A percentile compares a stretch with the other conserved stretches of the same genome.
These are phyloP conservation scores for Synchiropus splendidus DNA, from an alignment of 2,113 vertebrate species.

Conservation along the genomic window DNA sequence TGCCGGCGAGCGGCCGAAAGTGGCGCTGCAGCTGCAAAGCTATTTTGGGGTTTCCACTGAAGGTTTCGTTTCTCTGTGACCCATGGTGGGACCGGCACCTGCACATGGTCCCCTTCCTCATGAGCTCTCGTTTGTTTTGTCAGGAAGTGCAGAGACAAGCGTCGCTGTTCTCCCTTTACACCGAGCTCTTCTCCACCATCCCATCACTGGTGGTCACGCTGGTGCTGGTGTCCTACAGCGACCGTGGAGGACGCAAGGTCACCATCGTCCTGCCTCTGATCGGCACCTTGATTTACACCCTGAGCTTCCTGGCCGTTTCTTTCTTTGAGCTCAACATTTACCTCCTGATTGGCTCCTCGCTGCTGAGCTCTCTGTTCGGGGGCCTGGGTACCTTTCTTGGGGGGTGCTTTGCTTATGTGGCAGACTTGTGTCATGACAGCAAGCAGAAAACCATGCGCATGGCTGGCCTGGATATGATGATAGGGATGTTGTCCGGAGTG, in stretches of 20 bases:
- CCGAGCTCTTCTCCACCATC: slow-evolving; percentile 71
- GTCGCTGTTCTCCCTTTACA: slow-evolving; percentile 77
- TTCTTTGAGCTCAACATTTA: slow-evolving; percentile 75
- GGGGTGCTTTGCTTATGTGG: slow-evolving; percentile 83
- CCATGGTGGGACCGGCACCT: too few relatives aligned
- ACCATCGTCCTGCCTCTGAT: slow-evolving; percentile 76
- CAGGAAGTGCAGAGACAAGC: slow-evolving; percentile 84
- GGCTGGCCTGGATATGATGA: slow-evolving; percentile 81
- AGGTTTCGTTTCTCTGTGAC: too few relatives aligned
- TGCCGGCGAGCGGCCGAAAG: too few relatives aligned
- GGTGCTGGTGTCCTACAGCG: slow-evolving; percentile 82
- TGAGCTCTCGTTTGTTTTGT: slow-evolving; percentile 13
- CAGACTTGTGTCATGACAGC: slow-evolving; percentile 72
- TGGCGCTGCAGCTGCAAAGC: too few relatives aligned
- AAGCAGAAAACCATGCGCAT: slow-evolving; percentile 81
- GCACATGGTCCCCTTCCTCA: too few relatives aligned
- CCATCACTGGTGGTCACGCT: slow-evolving; percentile 81
- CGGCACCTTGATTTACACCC: slow-evolving; percentile 65
- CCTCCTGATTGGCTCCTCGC: slow-evolving; percentile 67
- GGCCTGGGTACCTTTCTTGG: slow-evolving; percentile 80
- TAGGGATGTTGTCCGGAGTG: slow-evolving; percentile 77
- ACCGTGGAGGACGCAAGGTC: slow-evolving; percentile 78
- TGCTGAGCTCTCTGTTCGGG: slow-evolving; percentile 76
- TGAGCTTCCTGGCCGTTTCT: slow-evolving; percentile 65
- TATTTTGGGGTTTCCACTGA: too few relatives aligned